phyloP scores from a whole-genome alignment of 2,888 invertebrate species.

The Metallyticus violacea region DNA sequence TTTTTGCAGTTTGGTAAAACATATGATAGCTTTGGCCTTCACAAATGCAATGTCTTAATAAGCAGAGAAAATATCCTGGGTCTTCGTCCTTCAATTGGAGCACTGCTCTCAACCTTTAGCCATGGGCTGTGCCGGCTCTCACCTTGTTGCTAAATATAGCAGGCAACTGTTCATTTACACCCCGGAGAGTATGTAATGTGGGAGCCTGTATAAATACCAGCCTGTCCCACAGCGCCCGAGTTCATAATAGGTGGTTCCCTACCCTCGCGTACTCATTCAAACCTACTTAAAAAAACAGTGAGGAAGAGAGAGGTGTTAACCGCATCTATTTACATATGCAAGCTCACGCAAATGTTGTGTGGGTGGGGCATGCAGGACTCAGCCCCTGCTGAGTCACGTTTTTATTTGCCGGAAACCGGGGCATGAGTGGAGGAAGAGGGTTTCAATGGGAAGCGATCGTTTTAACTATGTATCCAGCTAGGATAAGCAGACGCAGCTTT shows the following conservation, averaged over 20 bases:
- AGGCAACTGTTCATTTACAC: background rate
- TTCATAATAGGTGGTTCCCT: background rate
- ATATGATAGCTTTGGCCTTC: too few relatives aligned
- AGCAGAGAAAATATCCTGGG: too few relatives aligned
- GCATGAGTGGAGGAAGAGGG: background rate
- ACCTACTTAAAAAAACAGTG: background rate
- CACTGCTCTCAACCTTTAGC: too few relatives aligned
- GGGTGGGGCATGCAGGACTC: background rate
- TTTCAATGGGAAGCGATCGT: background rate
- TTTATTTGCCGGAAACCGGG: background rate
- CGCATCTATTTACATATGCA: conserved; percentile 12
- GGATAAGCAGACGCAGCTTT: background rate
- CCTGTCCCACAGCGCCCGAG: background rate
- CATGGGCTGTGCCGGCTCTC: background rate
- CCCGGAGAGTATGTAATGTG: background rate
- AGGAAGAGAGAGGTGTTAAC: conserved; percentile 4
- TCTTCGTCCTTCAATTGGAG: too few relatives aligned
- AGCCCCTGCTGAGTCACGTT: conserved; percentile 3
- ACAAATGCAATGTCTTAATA: too few relatives aligned
- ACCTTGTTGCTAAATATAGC: background rate
- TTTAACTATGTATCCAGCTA: background rate
- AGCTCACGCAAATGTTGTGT: conserved; percentile 4
- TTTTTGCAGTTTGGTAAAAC: too few relatives aligned
- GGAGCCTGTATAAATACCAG: background rate
- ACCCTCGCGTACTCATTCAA: background rate